Evolutionary conservation across 2,113 vertebrate genomes (phyloP).

Genomic region (Plestiodon gilberti): DNA sequence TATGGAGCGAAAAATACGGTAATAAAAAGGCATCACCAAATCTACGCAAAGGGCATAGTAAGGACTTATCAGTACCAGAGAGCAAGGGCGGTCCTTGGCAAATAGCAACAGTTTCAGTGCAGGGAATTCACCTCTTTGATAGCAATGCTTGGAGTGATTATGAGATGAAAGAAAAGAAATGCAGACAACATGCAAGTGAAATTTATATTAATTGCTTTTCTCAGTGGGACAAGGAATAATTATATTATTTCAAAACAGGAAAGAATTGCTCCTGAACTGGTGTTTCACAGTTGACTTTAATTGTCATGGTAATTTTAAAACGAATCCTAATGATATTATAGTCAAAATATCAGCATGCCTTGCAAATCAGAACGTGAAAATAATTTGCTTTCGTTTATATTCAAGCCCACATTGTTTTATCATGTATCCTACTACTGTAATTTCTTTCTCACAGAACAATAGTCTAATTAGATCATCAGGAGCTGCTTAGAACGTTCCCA

Average conservation of each 20-base stretch:
- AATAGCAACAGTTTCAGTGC: background rate
- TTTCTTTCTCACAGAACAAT: background rate
- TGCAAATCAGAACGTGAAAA: constrained; percentile 43
- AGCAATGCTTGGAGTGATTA: constrained; percentile 60
- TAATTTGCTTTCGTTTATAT: constrained; percentile 15
- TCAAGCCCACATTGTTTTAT: background rate
- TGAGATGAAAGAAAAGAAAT: constrained; percentile 62
- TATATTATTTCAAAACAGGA: constrained; percentile 70
- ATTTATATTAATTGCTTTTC: constrained; percentile 71
- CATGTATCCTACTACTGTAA: background rate
- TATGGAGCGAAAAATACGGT: no score
- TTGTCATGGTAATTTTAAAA: constrained; percentile 52
- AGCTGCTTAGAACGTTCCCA: background rate
- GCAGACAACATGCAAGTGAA: constrained; percentile 64
- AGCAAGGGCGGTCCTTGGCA: background rate
- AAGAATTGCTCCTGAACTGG: constrained; percentile 45
- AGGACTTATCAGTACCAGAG: background rate
- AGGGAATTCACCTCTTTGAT: background rate
- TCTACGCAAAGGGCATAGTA: no score
- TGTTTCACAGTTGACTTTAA: constrained; percentile 59
- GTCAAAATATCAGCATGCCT: constrained; percentile 41
- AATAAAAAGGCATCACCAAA: no score
- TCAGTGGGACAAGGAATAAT: constrained; percentile 66
- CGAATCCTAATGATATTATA: constrained; percentile 46
- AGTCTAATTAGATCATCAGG: background rate